Percentiles rank a stretch among this genome's conserved stretches.
These are phyloP conservation scores for Poeciliopsis presidionis DNA, from an alignment of 2,797 vertebrate genomes.

Conservation along the genomic window DNA sequence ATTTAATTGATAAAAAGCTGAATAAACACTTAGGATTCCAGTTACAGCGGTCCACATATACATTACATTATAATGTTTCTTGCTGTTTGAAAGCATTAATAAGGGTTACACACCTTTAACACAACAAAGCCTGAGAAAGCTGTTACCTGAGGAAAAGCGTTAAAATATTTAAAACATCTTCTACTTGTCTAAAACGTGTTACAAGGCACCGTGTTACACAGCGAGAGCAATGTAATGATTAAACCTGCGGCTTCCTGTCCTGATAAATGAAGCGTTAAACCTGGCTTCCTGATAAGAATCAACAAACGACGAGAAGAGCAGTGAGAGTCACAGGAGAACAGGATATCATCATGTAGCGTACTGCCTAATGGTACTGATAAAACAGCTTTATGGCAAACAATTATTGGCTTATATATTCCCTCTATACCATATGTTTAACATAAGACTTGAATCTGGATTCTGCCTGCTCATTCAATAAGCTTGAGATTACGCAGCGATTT, in stretches of 20 bases:
- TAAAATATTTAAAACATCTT: slow-evolving; percentile 49
- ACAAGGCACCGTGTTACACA: slow-evolving; percentile 45
- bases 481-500: slow-evolving; percentile 8
- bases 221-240: slow-evolving; percentile 52
- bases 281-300: slow-evolving; percentile 42
- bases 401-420: slow-evolving; percentile 61
- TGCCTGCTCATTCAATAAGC: background rate
- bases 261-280: slow-evolving; percentile 48
- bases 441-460: background rate
- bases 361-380: slow-evolving; percentile 24
- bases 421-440: slow-evolving; percentile 33
- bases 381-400: slow-evolving; percentile 20
- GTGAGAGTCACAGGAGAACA: slow-evolving; percentile 30
- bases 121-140: slow-evolving; percentile 43
- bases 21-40: slow-evolving; percentile 16
- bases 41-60: slow-evolving; percentile 6
- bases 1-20: background rate
- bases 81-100: slow-evolving; percentile 26
- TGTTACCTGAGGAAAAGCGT: slow-evolving; percentile 65
- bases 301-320: slow-evolving; percentile 11
- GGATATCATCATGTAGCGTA: slow-evolving; percentile 15
- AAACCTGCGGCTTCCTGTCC: slow-evolving; percentile 47
- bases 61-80: slow-evolving; percentile 2
- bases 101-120: slow-evolving; percentile 34
- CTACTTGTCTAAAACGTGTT: slow-evolving; percentile 37